Evolutionary conservation across 1,140 invertebrate species (phyloP).

Genomic region (Diplogasteroides magnus): DNA sequence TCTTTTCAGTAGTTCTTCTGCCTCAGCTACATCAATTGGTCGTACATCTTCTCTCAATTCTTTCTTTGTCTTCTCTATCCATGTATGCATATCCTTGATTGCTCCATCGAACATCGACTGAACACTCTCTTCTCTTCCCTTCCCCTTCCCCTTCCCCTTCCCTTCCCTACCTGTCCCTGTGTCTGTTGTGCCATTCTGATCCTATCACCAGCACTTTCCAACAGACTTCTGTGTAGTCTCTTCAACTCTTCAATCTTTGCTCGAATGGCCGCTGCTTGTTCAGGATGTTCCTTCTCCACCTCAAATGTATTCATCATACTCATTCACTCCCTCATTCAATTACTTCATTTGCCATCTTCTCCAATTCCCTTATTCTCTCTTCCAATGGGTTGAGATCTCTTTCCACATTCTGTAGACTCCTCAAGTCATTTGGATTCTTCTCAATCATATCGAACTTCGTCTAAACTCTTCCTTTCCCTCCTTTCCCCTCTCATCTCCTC

Average conservation of each 20-base stretch:
- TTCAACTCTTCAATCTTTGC: constrained; percentile 76
- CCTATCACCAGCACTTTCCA: constrained; percentile 50
- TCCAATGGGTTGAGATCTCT: constrained; percentile 44
- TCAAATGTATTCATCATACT: not conserved
- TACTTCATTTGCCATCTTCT: constrained; percentile 40
- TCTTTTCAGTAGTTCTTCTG: constrained; percentile 80
- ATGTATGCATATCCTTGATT: constrained; percentile 62
- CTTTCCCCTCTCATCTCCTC: no score
- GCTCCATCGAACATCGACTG: constrained; percentile 74
- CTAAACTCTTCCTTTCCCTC: no score
- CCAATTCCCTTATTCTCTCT: constrained; percentile 47
- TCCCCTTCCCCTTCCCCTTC: not conserved
- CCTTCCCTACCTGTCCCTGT: constrained; percentile 71
- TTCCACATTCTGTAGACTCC: constrained; percentile 64
- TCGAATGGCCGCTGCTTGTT: constrained; percentile 78
- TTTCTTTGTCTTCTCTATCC: constrained; percentile 74
- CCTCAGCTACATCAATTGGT: constrained; percentile 62
- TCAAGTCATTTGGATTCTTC: constrained; percentile 24
- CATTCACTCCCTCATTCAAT: not conserved
- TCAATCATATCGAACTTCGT: constrained; percentile 22
- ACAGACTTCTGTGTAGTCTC: constrained; percentile 77
- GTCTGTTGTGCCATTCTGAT: constrained; percentile 72
- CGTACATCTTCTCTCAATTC: constrained; percentile 71
- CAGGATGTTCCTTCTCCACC: constrained; percentile 83
- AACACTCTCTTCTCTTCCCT: not conserved